Evolutionary conservation across 2,113 vertebrate species (phyloP).

Genomic region (Scortum barcoo): DNA sequence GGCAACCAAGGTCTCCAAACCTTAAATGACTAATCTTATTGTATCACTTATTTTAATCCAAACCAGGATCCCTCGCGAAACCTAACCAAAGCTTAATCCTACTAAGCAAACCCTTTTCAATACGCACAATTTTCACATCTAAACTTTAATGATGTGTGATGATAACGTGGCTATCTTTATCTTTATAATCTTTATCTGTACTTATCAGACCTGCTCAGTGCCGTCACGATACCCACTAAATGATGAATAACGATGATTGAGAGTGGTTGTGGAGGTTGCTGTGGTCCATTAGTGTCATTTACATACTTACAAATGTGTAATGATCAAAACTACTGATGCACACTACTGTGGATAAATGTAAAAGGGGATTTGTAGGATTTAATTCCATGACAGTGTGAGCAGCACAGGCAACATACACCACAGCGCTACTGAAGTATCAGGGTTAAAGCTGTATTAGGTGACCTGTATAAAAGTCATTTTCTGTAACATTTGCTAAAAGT

Average conservation of each 20-base stretch:
- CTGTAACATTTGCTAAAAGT: too few species aligned
- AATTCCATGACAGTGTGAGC: background rate
- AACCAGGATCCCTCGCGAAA: too few species aligned
- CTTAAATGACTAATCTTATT: too few species aligned
- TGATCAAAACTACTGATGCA: background rate
- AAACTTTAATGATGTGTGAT: background rate
- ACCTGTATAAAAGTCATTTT: too few species aligned
- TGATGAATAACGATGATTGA: background rate
- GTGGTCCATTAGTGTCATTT: background rate
- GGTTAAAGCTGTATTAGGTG: too few species aligned
- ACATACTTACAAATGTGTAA: background rate
- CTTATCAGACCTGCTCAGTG: background rate
- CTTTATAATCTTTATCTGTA: background rate
- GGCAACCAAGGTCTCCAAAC: too few species aligned
- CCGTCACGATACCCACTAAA: background rate
- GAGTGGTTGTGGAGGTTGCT: background rate
- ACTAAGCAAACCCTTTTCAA: background rate
- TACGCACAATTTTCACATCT: background rate
- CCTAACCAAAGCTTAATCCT: too few species aligned
- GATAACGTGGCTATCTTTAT: background rate
- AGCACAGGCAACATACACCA: too few species aligned
- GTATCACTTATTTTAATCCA: too few species aligned
- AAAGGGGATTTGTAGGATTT: background rate
- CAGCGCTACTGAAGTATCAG: constrained; percentile 2
- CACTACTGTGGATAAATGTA: background rate